These are phyloP conservation scores for Malachius bipustulatus DNA, from an alignment of 2,888 invertebrate genomes.

Conservation along the genomic window DNA sequence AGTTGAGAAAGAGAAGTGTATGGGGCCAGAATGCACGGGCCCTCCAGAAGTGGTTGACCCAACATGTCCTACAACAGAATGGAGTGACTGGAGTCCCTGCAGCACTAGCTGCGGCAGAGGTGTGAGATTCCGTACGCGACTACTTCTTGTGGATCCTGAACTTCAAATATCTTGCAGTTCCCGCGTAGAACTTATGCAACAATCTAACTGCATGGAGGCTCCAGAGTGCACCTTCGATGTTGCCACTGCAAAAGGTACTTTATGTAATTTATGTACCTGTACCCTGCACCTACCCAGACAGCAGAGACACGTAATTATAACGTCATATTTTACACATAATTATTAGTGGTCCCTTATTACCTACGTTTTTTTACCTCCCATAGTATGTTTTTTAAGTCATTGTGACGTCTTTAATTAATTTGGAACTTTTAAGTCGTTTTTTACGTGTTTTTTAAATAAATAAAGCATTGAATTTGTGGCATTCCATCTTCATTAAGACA, in stretches of 20 bases:
- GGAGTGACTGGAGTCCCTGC: constrained; percentile 91
- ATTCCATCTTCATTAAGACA: no score
- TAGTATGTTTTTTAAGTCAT: no score
- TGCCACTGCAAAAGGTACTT: constrained; percentile 62
- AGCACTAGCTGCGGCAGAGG: constrained; percentile 81
- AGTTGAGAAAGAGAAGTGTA: constrained; percentile 73
- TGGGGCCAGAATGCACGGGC: constrained; percentile 53
- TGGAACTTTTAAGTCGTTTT: no score
- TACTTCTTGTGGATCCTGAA: constrained; percentile 54
- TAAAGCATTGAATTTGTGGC: no score
- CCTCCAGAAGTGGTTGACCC: constrained; percentile 43
- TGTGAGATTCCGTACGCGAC: constrained; percentile 57
- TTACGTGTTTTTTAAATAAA: no score
- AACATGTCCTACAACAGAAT: constrained; percentile 66
- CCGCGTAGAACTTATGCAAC: constrained; percentile 62
- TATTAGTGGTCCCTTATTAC: no score
- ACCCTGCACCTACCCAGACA: no score
- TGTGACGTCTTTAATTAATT: no score
- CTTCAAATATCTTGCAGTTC: constrained; percentile 53
- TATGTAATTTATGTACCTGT: no score
- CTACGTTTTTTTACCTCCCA: no score
- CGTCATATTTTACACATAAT: no score
- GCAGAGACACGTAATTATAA: no score
- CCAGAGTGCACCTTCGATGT: constrained; percentile 60
- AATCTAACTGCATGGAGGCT: constrained; percentile 54